Evolutionary conservation across 2,113 vertebrate genomes (phyloP).

Genomic region (Odontophorus gujanensis): DNA sequence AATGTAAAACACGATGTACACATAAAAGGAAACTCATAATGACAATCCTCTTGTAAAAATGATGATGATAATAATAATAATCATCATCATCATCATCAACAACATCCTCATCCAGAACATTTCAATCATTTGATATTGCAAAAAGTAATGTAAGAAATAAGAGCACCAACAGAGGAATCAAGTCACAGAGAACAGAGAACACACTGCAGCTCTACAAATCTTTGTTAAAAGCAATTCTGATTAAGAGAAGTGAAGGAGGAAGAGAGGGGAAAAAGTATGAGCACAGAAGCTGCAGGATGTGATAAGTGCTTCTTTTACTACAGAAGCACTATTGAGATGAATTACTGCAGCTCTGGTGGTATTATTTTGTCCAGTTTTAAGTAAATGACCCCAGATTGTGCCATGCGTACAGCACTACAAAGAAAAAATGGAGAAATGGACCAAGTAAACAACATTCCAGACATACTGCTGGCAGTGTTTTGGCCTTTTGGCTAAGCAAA

Average conservation of each 20-base stretch:
- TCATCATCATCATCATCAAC: too few relatives aligned
- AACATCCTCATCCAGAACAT: neutral
- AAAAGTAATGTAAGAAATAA: constrained; percentile 12
- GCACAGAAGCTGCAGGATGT: constrained; percentile 1
- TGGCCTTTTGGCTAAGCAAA: constrained; percentile 62
- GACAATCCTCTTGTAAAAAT: neutral
- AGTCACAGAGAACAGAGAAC: constrained; percentile 14
- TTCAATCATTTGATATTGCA: neutral
- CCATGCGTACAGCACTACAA: constrained; percentile 48
- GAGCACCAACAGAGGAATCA: neutral
- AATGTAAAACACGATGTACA: neutral
- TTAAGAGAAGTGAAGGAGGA: neutral
- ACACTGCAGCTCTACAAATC: neutral
- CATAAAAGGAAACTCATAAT: neutral
- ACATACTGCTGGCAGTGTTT: constrained; percentile 72
- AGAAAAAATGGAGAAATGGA: constrained; percentile 72
- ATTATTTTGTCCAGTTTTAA: constrained; percentile 39
- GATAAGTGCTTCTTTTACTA: constrained; percentile 5
- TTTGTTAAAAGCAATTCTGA: neutral
- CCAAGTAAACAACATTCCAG: constrained; percentile 82
- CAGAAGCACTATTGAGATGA: neutral
- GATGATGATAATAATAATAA: neutral
- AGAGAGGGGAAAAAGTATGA: fast-evolving
- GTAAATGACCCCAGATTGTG: constrained; percentile 48
- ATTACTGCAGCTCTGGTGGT: constrained; percentile 3